These are phyloP conservation scores for Melanostoma mellinum DNA, from an alignment of 2,888 invertebrate species.

Conservation along the genomic window DNA sequence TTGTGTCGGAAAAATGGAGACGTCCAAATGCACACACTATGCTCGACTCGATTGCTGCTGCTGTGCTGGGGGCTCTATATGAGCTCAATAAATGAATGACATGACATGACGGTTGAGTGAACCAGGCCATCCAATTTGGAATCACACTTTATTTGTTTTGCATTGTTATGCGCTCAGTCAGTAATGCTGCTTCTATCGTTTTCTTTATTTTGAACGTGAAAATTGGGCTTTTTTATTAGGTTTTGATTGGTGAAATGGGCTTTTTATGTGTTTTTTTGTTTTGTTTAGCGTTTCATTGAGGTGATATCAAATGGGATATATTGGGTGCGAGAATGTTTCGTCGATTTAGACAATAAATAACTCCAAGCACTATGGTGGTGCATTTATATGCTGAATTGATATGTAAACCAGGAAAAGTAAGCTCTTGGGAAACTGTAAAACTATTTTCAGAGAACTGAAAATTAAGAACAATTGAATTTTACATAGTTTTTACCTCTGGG, in stretches of 20 bases:
- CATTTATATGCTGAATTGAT: neutral
- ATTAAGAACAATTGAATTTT: too few relatives aligned
- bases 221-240: slow-evolving; percentile 65
- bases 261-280: slow-evolving; percentile 7
- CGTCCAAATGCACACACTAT: slow-evolving; percentile 24
- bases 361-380: neutral
- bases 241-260: slow-evolving; percentile 68
- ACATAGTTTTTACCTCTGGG: too few relatives aligned
- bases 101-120: slow-evolving; percentile 72
- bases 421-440: too few relatives aligned
- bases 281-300: slow-evolving; percentile 32
- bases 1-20: slow-evolving; percentile 57
- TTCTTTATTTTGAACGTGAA: slow-evolving; percentile 34
- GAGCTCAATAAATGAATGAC: slow-evolving; percentile 65
- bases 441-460: too few relatives aligned
- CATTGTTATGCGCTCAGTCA: slow-evolving; percentile 14
- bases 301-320: slow-evolving; percentile 54
- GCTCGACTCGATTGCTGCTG: neutral
- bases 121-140: slow-evolving; percentile 69
- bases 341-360: slow-evolving; percentile 45
- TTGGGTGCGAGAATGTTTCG: slow-evolving; percentile 60
- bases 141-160: slow-evolving; percentile 71
- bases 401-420: too few relatives aligned
- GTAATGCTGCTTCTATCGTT: slow-evolving; percentile 14
- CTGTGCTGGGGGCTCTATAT: neutral